Percentiles rank a stretch among this genome's conserved stretches.
Conservation (phyloP, 2,888 invertebrate genomes). For the Sipha maydis region DNA sequence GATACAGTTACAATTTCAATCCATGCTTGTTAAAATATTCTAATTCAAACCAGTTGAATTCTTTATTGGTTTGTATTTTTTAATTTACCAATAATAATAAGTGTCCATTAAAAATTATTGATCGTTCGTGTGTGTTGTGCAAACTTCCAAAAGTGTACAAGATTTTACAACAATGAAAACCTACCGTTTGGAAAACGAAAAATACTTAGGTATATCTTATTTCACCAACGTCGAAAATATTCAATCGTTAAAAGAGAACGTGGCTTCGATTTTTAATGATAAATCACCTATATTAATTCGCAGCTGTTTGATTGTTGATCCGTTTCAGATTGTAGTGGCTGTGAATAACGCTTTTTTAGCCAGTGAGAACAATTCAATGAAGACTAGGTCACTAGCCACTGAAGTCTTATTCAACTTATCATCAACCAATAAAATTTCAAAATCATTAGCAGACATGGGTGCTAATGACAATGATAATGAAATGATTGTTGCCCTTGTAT, state of each 20-base stretch:
- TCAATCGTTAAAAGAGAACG: constrained; percentile 33
- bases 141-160: too few species aligned
- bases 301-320: constrained; percentile 73
- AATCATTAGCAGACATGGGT: constrained; percentile 76
- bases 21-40: too few species aligned
- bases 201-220: constrained; percentile 47
- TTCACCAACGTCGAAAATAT: constrained; percentile 47
- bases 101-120: too few species aligned
- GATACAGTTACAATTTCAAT: too few species aligned
- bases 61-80: too few species aligned
- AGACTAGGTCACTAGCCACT: constrained; percentile 74
- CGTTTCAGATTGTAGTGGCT: constrained; percentile 74
- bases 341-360: constrained; percentile 75
- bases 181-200: constrained; percentile 35
- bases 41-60: too few species aligned
- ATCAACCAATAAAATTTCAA: constrained; percentile 76
- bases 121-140: too few species aligned
- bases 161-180: too few species aligned
- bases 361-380: constrained; percentile 69
- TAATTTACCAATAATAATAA: too few species aligned
- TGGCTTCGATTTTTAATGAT: constrained; percentile 14
- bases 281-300: constrained; percentile 71
- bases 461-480: constrained; percentile 70
- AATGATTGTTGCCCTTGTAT: constrained; percentile 69
- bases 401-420: constrained; percentile 79